Conservation (phyloP, 2,113 vertebrate species). For the Pipa parva region DNA sequence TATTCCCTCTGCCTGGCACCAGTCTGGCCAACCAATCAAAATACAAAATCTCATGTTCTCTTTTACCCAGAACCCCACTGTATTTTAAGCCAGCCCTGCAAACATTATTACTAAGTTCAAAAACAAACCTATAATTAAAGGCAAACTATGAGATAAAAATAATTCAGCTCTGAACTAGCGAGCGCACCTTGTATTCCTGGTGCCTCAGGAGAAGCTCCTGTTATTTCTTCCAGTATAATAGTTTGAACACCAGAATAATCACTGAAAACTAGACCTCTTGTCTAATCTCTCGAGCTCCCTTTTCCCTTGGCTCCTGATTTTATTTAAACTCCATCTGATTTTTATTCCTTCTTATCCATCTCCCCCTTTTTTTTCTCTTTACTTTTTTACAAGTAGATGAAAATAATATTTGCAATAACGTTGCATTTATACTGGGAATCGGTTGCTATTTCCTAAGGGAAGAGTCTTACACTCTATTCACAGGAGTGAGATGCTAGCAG, state of each 20-base stretch:
- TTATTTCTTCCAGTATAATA: not conserved
- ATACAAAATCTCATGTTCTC: too few species aligned
- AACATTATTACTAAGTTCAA: too few species aligned
- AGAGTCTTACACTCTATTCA: not conserved
- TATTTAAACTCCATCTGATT: conserved; percentile 7
- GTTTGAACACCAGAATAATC: not conserved
- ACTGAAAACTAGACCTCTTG: not conserved
- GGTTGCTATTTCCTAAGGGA: not conserved
- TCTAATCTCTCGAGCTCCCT: conserved; percentile 11
- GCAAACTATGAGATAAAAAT: too few species aligned
- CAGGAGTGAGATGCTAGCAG: not conserved
- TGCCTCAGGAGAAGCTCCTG: too few species aligned
- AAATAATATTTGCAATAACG: conserved; percentile 29
- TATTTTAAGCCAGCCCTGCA: too few species aligned
- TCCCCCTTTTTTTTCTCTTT: not conserved
- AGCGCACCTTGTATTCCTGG: too few species aligned
- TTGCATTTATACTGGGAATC: not conserved
- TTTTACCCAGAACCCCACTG: too few species aligned
- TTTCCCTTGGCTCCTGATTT: conserved; percentile 28
- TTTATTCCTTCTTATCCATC: conserved; percentile 18
- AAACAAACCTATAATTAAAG: too few species aligned
- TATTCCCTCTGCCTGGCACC: too few species aligned
- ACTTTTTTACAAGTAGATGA: conserved; percentile 15
- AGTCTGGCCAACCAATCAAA: too few species aligned
- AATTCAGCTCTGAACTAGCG: too few species aligned